Percentiles rank a stretch among this genome's conserved stretches.
phyloP scores from a whole-genome alignment of 2,797 vertebrate genomes.

The Neostethus bicornis region DNA sequence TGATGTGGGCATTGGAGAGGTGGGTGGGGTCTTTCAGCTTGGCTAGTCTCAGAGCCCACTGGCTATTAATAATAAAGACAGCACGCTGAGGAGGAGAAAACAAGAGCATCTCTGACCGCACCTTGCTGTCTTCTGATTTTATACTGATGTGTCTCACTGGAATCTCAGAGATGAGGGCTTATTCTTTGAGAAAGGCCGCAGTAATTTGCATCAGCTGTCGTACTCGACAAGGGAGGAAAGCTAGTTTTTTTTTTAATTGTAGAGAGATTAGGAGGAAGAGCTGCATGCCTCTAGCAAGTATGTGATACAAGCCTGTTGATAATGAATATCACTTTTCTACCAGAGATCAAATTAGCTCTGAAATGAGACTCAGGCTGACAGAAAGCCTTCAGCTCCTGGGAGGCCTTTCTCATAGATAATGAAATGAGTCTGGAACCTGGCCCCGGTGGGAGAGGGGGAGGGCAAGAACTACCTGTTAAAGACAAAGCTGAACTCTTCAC shows the following conservation, averaged over 20 bases:
- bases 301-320: neutral
- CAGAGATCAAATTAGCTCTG: conserved; percentile 17
- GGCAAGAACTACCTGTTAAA: conserved; percentile 36
- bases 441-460: neutral
- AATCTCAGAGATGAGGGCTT: conserved; percentile 38
- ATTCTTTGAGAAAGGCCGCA: conserved; percentile 55
- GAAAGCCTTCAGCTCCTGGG: neutral
- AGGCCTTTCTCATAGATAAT: conserved; percentile 35
- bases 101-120: conserved; percentile 10
- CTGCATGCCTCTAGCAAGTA: neutral
- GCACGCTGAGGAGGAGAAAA: conserved; percentile 20
- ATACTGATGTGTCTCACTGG: conserved; percentile 39
- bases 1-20: conserved; percentile 3
- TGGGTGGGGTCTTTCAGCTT: conserved; percentile 24
- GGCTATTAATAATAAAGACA: conserved; percentile 70
- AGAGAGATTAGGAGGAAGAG: conserved; percentile 30
- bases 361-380: conserved; percentile 7
- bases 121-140: neutral
- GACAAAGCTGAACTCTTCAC: conserved; percentile 16
- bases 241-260: conserved; percentile 23
- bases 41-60: conserved; percentile 42
- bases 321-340: neutral
- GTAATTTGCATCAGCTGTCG: conserved; percentile 29
- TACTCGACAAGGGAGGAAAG: conserved; percentile 13
- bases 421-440: conserved; percentile 20